These are phyloP conservation scores for Bimastos eiseni DNA, from an alignment of 2,888 invertebrate genomes.

Conservation along the genomic window DNA sequence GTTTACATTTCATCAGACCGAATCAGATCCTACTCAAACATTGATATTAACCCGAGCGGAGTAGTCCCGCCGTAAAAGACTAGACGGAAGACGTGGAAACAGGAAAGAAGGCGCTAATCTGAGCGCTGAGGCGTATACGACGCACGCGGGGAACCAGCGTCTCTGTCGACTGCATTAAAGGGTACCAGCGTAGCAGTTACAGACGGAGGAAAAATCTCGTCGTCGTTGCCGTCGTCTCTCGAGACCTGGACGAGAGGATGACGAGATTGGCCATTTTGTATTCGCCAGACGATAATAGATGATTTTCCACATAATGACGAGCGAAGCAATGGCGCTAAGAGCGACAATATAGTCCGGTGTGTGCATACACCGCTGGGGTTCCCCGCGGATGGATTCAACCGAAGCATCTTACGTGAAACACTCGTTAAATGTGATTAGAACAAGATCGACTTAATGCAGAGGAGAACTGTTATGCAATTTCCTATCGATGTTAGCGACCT, in stretches of 20 bases:
- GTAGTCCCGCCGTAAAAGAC: neutral
- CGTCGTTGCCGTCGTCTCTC: neutral
- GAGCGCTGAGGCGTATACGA: neutral
- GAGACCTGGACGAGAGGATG: neutral
- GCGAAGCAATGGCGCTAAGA: neutral
- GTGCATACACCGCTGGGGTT: neutral
- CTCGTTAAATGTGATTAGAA: neutral
- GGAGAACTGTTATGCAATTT: too few relatives aligned
- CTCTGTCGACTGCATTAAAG: neutral
- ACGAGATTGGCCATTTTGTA: constrained; percentile 6
- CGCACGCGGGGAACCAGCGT: neutral
- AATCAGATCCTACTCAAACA: constrained; percentile 13
- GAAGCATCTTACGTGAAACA: neutral
- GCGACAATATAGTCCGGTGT: neutral
- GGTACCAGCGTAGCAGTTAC: constrained; percentile 6
- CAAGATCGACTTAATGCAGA: neutral
- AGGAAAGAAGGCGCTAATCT: neutral
- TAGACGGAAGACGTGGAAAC: neutral
- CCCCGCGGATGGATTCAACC: constrained; percentile 13
- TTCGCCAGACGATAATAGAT: neutral
- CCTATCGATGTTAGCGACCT: too few relatives aligned
- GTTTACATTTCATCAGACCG: neutral
- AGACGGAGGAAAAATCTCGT: neutral
- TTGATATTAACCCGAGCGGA: neutral
- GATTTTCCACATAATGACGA: neutral